A percentile compares a stretch with the other conserved stretches of the same genome.
These are phyloP conservation scores for Ondatra zibethicus DNA, from an alignment of 2,113 vertebrate species.

Conservation along the genomic window DNA sequence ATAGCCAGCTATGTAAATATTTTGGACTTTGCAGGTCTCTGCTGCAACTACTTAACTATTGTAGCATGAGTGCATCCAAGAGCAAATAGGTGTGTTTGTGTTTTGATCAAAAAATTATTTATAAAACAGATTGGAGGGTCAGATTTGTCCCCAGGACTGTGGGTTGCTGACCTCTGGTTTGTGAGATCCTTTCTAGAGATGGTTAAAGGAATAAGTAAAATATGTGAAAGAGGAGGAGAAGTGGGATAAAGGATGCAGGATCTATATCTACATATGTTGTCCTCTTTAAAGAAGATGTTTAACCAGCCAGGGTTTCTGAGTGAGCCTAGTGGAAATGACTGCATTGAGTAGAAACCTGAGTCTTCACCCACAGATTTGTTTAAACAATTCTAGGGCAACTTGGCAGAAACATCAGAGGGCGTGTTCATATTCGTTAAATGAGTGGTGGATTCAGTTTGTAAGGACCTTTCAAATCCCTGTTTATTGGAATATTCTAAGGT, in stretches of 20 bases:
- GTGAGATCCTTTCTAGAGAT: neutral
- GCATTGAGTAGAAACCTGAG: neutral
- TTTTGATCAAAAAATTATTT: constrained; percentile 45
- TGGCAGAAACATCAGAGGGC: neutral
- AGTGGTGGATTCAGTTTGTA: neutral
- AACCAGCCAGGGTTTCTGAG: neutral
- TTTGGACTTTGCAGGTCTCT: neutral
- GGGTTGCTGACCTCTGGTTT: neutral
- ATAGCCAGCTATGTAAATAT: neutral
- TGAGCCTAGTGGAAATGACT: neutral
- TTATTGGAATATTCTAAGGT: neutral
- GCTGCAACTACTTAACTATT: neutral
- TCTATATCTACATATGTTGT: neutral
- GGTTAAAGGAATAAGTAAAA: neutral
- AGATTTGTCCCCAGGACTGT: neutral
- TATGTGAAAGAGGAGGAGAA: neutral
- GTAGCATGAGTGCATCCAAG: neutral
- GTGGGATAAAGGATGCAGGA: neutral
- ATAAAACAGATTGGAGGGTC: neutral
- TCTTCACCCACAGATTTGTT: neutral
- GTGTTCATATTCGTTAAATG: neutral
- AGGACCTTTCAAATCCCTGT: neutral
- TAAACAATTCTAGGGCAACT: neutral
- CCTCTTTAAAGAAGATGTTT: neutral
- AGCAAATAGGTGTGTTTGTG: neutral